Conservation (phyloP, 2,888 invertebrate genomes). For the Euclidia mi region DNA sequence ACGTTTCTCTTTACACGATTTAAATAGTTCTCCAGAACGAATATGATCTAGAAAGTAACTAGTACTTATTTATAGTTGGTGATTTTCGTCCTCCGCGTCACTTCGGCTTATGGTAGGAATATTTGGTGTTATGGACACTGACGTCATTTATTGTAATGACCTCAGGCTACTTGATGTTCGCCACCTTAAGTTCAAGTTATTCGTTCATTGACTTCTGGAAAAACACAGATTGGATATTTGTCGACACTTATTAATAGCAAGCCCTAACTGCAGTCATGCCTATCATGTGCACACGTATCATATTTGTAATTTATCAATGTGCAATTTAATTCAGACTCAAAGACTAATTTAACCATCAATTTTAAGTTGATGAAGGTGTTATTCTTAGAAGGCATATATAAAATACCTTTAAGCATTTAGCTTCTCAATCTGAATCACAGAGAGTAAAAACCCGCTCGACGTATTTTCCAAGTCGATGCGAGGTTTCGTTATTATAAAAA, state of each 20-base stretch:
- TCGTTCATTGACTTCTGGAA: constrained; percentile 17
- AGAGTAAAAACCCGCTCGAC: constrained; percentile 67
- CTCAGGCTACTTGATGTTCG: constrained; percentile 39
- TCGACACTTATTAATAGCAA: not conserved
- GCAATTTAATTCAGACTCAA: too few species aligned
- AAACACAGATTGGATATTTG: constrained; percentile 9
- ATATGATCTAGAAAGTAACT: not conserved
- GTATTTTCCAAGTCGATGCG: constrained; percentile 61
- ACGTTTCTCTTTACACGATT: constrained; percentile 4
- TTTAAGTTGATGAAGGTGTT: too few species aligned
- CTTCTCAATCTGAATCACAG: constrained; percentile 60
- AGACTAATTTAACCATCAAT: too few species aligned
- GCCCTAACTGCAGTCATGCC: not conserved
- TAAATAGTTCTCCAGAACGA: not conserved
- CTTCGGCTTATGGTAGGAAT: constrained; percentile 5
- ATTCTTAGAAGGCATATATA: too few species aligned
- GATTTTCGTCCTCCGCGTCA: constrained; percentile 1
- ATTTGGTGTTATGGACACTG: constrained; percentile 22
- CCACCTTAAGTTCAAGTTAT: constrained; percentile 16
- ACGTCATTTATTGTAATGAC: constrained; percentile 53
- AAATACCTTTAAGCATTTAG: constrained; percentile 35
- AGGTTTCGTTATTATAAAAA: constrained; percentile 37
- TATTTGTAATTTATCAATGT: too few species aligned
- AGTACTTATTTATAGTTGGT: constrained; percentile 9
- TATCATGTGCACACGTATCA: too few species aligned